phyloP scores from a whole-genome alignment of 2,113 vertebrate genomes.

The Anolis carolinensis region DNA sequence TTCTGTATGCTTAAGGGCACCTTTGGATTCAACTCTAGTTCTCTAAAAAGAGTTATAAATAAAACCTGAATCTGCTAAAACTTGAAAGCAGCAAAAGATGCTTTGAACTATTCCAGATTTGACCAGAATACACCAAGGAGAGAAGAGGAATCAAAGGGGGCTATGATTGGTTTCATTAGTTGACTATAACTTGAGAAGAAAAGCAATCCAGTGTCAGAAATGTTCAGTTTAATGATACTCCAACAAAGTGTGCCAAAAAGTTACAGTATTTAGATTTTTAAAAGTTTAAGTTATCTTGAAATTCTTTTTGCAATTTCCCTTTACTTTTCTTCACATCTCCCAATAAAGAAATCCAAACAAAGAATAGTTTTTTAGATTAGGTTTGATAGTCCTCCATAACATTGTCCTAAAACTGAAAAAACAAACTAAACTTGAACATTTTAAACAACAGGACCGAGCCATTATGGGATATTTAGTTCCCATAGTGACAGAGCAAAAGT shows the following conservation, averaged over 20 bases:
- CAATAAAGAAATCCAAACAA: constrained; percentile 30
- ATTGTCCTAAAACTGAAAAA: constrained; percentile 54
- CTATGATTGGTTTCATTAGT: constrained; percentile 47
- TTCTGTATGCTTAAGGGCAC: not conserved
- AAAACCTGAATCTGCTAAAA: not conserved
- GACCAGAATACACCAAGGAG: not conserved
- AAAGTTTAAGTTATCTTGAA: constrained; percentile 29
- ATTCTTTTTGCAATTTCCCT: constrained; percentile 38
- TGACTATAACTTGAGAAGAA: constrained; percentile 30
- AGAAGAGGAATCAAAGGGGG: constrained; percentile 49
- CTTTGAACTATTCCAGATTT: constrained; percentile 30
- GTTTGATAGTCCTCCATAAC: constrained; percentile 16
- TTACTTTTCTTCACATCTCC: not conserved
- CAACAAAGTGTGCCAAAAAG: constrained; percentile 40
- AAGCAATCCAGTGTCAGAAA: constrained; percentile 28
- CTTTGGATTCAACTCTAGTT: not conserved
- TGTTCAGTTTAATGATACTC: constrained; percentile 33
- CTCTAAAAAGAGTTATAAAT: not conserved
- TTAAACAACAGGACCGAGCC: constrained; percentile 43
- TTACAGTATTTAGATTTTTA: constrained; percentile 31
- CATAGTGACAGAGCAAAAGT: constrained; percentile 53
- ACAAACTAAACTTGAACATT: constrained; percentile 55
- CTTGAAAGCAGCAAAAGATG: not conserved
- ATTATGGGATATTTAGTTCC: constrained; percentile 59
- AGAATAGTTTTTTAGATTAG: not conserved